These are phyloP conservation scores for Lordiphosa mommai DNA, from an alignment of 1,140 invertebrate genomes.

Conservation along the genomic window DNA sequence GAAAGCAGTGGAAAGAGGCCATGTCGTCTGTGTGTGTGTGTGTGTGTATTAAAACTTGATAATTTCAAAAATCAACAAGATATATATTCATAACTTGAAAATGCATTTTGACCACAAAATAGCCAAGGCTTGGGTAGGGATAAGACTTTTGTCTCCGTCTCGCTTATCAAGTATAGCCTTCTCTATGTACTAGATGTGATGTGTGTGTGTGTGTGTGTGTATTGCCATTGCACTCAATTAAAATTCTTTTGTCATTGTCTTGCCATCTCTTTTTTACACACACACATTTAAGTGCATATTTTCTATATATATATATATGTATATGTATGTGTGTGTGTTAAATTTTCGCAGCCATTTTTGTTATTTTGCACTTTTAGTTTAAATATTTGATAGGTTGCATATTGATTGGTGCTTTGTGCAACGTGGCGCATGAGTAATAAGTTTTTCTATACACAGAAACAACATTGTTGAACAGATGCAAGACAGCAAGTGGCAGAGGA, in stretches of 20 bases:
- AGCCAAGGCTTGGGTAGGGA: slow-evolving; percentile 13
- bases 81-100: slow-evolving; percentile 69
- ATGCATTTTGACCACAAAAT: slow-evolving; percentile 69
- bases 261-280: slow-evolving; percentile 14
- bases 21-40: slow-evolving; percentile 3
- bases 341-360: slow-evolving; percentile 72
- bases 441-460: slow-evolving; percentile 36
- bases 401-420: slow-evolving; percentile 72
- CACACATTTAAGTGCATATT: neutral
- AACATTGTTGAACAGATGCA: neutral
- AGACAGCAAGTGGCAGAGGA: too few relatives aligned
- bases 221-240: slow-evolving; percentile 70
- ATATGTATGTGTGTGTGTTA: slow-evolving; percentile 30
- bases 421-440: slow-evolving; percentile 75
- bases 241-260: slow-evolving; percentile 65
- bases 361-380: slow-evolving; percentile 74
- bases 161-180: slow-evolving; percentile 30
- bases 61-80: slow-evolving; percentile 78
- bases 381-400: slow-evolving; percentile 74
- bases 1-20: slow-evolving; percentile 39
- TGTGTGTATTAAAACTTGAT: slow-evolving; percentile 61
- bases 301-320: slow-evolving; percentile 7
- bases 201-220: slow-evolving; percentile 1
- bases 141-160: slow-evolving; percentile 42
- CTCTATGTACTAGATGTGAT: slow-evolving; percentile 15